phyloP scores from a whole-genome alignment of 2,113 vertebrate genomes.

The Cynocephalus volans region DNA sequence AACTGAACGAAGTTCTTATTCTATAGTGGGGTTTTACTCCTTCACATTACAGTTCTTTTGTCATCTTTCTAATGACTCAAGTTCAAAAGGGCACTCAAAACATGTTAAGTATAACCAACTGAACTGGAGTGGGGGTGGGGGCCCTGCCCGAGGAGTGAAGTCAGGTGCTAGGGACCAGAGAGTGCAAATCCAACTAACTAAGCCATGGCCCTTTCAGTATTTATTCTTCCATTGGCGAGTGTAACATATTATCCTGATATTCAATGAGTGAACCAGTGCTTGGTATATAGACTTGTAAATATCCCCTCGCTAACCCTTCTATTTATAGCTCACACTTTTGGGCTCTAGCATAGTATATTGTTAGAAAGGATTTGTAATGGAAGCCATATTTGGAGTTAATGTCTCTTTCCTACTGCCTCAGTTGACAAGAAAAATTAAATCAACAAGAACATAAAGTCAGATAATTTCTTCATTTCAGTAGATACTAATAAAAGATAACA shows the following conservation, averaged over 20 bases:
- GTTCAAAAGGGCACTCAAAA: neutral
- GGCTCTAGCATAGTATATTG: neutral
- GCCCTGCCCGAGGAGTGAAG: neutral
- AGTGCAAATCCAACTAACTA: neutral
- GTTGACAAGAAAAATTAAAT: neutral
- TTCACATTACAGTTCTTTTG: neutral
- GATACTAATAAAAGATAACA: neutral
- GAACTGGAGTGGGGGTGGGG: neutral
- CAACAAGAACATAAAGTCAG: neutral
- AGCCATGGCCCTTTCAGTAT: neutral
- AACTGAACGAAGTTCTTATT: neutral
- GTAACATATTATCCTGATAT: neutral
- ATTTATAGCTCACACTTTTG: neutral
- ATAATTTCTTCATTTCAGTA: constrained; percentile 29
- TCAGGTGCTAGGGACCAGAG: neutral
- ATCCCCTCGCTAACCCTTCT: neutral
- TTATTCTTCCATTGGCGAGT: neutral
- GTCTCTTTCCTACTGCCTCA: neutral
- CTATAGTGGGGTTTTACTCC: neutral
- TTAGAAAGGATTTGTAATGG: neutral
- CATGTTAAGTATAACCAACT: neutral
- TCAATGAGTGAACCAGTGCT: neutral
- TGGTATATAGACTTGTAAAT: neutral
- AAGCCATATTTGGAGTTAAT: neutral
- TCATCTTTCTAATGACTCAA: neutral